Base-by-base conservation (phyloP, 2,113 vertebrate species). In the Alces alces region DNA sequence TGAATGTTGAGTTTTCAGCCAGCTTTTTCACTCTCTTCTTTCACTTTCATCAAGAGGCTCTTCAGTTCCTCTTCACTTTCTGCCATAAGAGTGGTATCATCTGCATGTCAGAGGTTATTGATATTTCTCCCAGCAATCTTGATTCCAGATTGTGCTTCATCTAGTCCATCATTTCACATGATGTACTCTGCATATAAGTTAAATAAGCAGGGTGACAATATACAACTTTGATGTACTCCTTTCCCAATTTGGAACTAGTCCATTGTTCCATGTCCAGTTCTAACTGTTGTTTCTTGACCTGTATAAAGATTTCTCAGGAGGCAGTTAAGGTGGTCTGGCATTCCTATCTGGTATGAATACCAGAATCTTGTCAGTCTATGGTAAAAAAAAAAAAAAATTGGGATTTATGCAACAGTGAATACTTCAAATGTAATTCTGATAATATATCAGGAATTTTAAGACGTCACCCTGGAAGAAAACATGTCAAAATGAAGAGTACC, bases 361-460 rank as follows among this genome's bases (percentile, higher is more conserved):
- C 17, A 21, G 9, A 66, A 92, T 86, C 36, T 76, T 85, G 4
- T 43, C 21, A 25, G 27, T 50, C 54, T 50, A 16, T 58, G 14
- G 17, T 57, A 14, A 50, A 94, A 97, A 89, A 96, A 89, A 14
- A 50, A 94, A 97, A 89, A 96, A 89, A 85, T 57, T 78, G 60
- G 14, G 43, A 84, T 5, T 54, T 89, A 47, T 12, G 3, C 16
- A 76, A 86, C 70, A 14, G 57, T 43, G 15, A 1, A 7, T 7
- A 61, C n/a, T 90, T 95, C 27, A 83, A 8, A 43, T 84, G 2
- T 78, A 94, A 93, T 90, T 84, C n/a, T 89, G 52, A 79, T 70
- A 57, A 79, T 33, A 84, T 61, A 16, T 36, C 79, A 7, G 33
- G 23, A 58, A 96, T 90, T 91, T 79, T 79, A 84, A 84, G 52